Evolutionary conservation across 2,113 vertebrate species (phyloP), one percentile per base, ranked within the genome.

Genomic region (Chionomys nivalis): DNA sequence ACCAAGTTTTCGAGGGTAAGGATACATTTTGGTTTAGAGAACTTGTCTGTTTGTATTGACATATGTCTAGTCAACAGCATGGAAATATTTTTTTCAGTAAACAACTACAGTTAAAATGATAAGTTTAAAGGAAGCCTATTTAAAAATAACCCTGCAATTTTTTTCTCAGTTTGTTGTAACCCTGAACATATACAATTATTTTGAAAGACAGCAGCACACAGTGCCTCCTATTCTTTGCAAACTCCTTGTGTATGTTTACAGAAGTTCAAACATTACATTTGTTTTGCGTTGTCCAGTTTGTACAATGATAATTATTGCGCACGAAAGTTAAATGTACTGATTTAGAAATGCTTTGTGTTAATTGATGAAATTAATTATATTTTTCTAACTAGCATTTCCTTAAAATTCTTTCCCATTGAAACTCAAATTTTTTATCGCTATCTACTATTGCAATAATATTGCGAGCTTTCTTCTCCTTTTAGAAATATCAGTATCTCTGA

Each of bases 11-110:
- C 87, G 55, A 90, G 12, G 63, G 58, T 77, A 90, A 78, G 12
- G 52, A 87, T 0, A 82, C 2, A 92, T 70, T 33, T 61, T 94
- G 2, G 73, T 88, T 95, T 93, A 94, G 66, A 63, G 79, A 90
- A 93, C 81, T n/a, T 31, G 16, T 72, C n/a, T 85, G 1, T 70
- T 17, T 78, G 66, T 90, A 33, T 58, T 82, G 13, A n/a, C 52
- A 33, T 42, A 86, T 23, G 42, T 95, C 42, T 85, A 63, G 11
- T n/a, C 1, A 26, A 52, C 31, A 65, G 4, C 19, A 66, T 58
- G 90, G 42, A 95, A 83, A 47, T 3, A 21, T 70, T 55, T 92
- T 92, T 63, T 89, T 17, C 13, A 65, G 31, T 23, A 63, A 4
- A 73, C 33, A 89, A 2, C 12, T 23, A 79, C 0, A 58, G 16